Conservation (phyloP, 2,113 vertebrate species). For the Petrocephalus microphthalmus region DNA sequence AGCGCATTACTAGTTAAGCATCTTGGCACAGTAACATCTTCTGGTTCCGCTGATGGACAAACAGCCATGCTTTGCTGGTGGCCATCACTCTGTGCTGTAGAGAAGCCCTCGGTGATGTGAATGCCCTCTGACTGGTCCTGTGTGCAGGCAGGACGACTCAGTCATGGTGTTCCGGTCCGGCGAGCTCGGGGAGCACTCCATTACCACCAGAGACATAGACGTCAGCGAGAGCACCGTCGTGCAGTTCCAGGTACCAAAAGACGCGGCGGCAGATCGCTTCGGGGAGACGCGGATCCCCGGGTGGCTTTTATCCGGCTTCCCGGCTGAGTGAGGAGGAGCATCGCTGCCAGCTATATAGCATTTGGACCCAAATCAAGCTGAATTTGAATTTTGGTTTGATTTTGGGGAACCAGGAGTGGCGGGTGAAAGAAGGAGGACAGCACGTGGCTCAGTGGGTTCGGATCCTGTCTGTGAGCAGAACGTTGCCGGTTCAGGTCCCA, state of each 20-base stretch:
- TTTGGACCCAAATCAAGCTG: not conserved
- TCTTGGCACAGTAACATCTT: not conserved
- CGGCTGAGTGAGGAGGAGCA: not conserved
- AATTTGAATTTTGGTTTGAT: not conserved
- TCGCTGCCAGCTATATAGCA: not conserved
- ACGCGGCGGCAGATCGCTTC: not conserved
- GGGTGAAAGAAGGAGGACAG: not conserved
- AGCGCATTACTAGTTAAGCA: not conserved
- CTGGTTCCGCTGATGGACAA: not conserved
- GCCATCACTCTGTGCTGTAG: not conserved
- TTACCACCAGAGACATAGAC: constrained; percentile 85
- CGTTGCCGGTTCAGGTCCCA: not conserved
- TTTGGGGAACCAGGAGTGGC: not conserved
- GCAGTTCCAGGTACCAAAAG: constrained; percentile 81
- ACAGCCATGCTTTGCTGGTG: not conserved
- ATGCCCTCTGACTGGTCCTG: constrained; percentile 25
- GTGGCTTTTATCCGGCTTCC: not conserved
- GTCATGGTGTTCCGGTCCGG: constrained; percentile 95
- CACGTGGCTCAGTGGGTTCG: not conserved
- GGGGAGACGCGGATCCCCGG: not conserved
- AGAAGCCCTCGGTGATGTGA: not conserved
- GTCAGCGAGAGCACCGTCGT: constrained; percentile 95
- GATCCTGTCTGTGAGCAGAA: not conserved
- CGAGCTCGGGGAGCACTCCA: constrained; percentile 90
- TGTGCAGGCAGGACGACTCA: constrained; percentile 84